Evolutionary conservation across 2,888 invertebrate species (phyloP), one percentile per base, ranked within the genome.

Genomic region (Drosophila stalkeri): DNA sequence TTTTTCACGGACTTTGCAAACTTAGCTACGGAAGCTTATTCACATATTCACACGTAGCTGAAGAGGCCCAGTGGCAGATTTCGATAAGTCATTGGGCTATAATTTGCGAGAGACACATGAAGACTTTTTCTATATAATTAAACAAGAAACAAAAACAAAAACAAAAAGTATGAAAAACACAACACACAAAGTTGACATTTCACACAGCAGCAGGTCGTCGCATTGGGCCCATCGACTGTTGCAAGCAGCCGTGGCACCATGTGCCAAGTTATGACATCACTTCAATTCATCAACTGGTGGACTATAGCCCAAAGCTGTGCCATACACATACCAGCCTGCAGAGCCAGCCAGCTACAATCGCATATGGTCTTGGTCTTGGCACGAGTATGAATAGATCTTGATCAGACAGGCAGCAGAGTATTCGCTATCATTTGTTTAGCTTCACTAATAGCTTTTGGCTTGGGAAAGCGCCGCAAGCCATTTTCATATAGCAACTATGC

Each of bases 81-180:
- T 86, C 90, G 90, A 90, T 82, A 90, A 90, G 90, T 86, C 85
- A 86, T 86, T 89, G 80, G 82, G 82, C 88, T 89, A 79, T 82
- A 88, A 90, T 89, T 85, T 85, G 89, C 73, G 52, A 66, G 52
- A 52, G 66, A 49, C 49, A 64, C 59, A 72, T 83, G 81, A 68
- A 72, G 72, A 84, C 87, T 81, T 89, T 82, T 89, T 87, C 82
- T 87, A 84, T 89, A 87, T 81, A 89, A 87, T 84, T 84, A 84
- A 81, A 70, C 66, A 75, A 64, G 51, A 72, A 64, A 57, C n/a
- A 12, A 55, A 57, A 52, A 43, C 35, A 16, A 55, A 55, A 52
- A 27, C 27, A 70, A 64, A 69, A 67, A 49, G 27, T 27, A 55
- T 63, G 63, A 66, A 49, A 20, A 27, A 33, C 18, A 41, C 43